A percentile compares a stretch with the other conserved stretches of the same genome.
phyloP scores from a whole-genome alignment of 1,140 invertebrate genomes.

The Sweltsa coloradensis region DNA sequence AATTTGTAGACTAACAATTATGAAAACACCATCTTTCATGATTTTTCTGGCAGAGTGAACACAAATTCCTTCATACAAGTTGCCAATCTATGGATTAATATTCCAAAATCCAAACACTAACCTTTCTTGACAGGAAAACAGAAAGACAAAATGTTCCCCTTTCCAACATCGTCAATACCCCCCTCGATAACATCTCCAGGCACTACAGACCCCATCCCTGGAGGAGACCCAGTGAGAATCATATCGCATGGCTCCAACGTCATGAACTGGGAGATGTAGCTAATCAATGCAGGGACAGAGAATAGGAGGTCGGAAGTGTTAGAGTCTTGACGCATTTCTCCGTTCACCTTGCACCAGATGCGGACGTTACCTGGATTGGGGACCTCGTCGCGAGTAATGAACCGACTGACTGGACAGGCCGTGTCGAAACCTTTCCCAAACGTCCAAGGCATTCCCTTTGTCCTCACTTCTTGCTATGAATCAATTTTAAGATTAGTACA shows the following conservation, averaged over 20 bases:
- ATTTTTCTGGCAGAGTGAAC: too few relatives aligned
- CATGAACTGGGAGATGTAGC: constrained; percentile 55
- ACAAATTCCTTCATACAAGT: too few relatives aligned
- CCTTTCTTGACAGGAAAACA: too few relatives aligned
- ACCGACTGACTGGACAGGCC: constrained; percentile 58
- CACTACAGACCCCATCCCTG: constrained; percentile 50
- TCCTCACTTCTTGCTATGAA: constrained; percentile 43
- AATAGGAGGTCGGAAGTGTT: constrained; percentile 63
- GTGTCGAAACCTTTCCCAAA: constrained; percentile 75
- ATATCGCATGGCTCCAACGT: constrained; percentile 65
- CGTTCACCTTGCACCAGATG: constrained; percentile 52
- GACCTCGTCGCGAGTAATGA: constrained; percentile 47
- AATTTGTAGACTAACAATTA: too few relatives aligned
- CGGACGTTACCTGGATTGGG: constrained; percentile 45
- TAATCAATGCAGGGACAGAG: constrained; percentile 48
- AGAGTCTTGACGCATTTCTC: constrained; percentile 38
- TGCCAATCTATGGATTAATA: too few relatives aligned
- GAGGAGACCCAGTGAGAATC: constrained; percentile 65
- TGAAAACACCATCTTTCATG: too few relatives aligned
- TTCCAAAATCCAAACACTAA: too few relatives aligned
- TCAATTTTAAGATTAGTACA: too few relatives aligned
- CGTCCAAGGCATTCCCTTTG: constrained; percentile 58
- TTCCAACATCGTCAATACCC: constrained; percentile 28
- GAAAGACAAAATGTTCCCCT: too few relatives aligned
- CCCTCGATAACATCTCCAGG: constrained; percentile 58